phyloP scores from a whole-genome alignment of 2,113 vertebrate genomes.

The Orthonyx spaldingii region DNA sequence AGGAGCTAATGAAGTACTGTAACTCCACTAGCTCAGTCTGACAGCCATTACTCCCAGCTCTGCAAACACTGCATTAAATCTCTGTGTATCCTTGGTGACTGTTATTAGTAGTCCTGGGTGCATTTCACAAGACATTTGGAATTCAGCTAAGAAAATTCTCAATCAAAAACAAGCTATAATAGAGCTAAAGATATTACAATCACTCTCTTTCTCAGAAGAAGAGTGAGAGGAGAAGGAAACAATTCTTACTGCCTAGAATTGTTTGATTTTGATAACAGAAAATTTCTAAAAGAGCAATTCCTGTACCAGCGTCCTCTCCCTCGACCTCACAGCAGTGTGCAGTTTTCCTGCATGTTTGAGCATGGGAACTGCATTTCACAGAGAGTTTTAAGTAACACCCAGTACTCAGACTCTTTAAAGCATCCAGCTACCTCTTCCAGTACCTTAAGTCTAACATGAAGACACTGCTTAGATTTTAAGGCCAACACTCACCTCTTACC shows the following conservation, averaged over 20 bases:
- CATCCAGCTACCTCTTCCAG: background rate
- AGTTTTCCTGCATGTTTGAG: background rate
- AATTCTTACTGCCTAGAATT: background rate
- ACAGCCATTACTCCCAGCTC: conserved; percentile 36
- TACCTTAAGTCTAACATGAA: background rate
- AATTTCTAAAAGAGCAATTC: background rate
- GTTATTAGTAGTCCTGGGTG: conserved; percentile 33
- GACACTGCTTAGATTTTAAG: background rate
- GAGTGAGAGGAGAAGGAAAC: background rate
- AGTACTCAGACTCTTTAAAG: background rate
- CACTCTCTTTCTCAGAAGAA: background rate
- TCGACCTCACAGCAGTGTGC: background rate
- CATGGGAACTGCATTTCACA: background rate
- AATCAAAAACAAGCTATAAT: background rate
- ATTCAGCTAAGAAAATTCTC: conserved; percentile 47
- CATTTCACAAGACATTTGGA: conserved; percentile 44
- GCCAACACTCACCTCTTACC: background rate
- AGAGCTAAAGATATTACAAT: background rate
- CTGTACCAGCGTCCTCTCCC: rapidly evolving
- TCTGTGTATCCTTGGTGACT: conserved; percentile 60
- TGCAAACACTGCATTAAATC: conserved; percentile 47
- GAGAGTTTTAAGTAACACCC: background rate
- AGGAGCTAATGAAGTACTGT: conserved; percentile 34
- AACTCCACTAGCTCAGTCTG: background rate
- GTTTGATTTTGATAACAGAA: background rate